These are phyloP conservation scores for Tautogolabrus adspersus DNA, from an alignment of 2,113 vertebrate genomes.

Conservation along the genomic window DNA sequence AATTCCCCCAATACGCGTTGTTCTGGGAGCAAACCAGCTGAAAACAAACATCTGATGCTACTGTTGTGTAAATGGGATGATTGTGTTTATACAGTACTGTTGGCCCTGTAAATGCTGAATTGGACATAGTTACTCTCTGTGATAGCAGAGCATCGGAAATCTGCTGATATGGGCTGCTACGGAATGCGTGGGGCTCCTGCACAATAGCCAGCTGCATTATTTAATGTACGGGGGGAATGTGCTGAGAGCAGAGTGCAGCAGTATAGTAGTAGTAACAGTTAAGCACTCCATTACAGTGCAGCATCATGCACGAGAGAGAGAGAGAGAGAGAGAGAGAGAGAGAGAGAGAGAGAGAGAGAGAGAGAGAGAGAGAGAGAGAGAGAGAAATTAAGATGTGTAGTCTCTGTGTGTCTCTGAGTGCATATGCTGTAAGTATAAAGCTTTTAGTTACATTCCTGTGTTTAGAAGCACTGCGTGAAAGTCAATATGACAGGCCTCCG, in stretches of 20 bases:
- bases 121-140: slow-evolving; percentile 54
- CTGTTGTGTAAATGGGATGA: slow-evolving; percentile 50
- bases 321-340: not conserved
- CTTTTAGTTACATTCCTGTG: slow-evolving; percentile 8
- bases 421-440: not conserved
- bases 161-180: slow-evolving; percentile 71
- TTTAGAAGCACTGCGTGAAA: slow-evolving; percentile 32
- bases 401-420: not conserved
- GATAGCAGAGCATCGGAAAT: slow-evolving; percentile 67
- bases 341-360: not conserved
- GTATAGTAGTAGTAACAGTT: slow-evolving; percentile 59
- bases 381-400: slow-evolving; percentile 4
- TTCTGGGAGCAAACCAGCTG: not conserved
- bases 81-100: slow-evolving; percentile 43
- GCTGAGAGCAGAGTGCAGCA: slow-evolving; percentile 73
- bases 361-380: not conserved
- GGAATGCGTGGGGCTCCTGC: slow-evolving; percentile 42
- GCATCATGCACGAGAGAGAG: slow-evolving; percentile 26
- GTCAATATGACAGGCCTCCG: slow-evolving; percentile 45
- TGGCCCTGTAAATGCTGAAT: slow-evolving; percentile 65
- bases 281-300: slow-evolving; percentile 56
- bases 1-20: not conserved
- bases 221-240: slow-evolving; percentile 72
- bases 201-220: slow-evolving; percentile 80
- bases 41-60: slow-evolving; percentile 49